Conservation (phyloP, 2,797 vertebrate genomes). For the Anableps anableps region DNA sequence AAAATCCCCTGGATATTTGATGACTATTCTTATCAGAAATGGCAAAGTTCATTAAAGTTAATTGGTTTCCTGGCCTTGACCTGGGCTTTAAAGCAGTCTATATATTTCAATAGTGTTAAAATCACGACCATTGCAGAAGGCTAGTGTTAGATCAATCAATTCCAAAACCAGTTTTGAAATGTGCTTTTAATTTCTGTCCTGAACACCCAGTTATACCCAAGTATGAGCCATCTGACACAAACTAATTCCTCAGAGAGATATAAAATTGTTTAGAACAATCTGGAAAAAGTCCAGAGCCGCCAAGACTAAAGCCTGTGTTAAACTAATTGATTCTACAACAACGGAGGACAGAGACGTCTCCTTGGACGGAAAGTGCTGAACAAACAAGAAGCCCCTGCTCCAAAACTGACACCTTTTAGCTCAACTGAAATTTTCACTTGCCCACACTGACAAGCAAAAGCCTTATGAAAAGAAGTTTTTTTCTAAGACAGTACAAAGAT, state of each 20-base stretch:
- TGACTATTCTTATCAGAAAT: not conserved
- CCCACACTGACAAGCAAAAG: too few species aligned
- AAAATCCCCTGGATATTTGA: not conserved
- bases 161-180: not conserved
- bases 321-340: too few species aligned
- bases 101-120: not conserved
- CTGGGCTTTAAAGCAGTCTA: not conserved
- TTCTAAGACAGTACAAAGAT: too few species aligned
- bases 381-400: too few species aligned
- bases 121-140: not conserved
- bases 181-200: not conserved
- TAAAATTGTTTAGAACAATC: not conserved
- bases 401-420: too few species aligned
- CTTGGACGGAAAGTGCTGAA: too few species aligned
- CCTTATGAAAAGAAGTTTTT: too few species aligned
- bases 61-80: not conserved
- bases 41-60: not conserved
- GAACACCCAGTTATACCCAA: not conserved
- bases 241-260: not conserved
- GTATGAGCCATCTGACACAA: not conserved
- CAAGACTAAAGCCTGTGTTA: too few species aligned
- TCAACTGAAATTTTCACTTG: too few species aligned
- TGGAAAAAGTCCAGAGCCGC: too few species aligned
- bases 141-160: not conserved
- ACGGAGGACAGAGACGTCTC: too few species aligned